phyloP scores from a whole-genome alignment of 2,888 invertebrate genomes.

The Venustoraphidia nigricollis region DNA sequence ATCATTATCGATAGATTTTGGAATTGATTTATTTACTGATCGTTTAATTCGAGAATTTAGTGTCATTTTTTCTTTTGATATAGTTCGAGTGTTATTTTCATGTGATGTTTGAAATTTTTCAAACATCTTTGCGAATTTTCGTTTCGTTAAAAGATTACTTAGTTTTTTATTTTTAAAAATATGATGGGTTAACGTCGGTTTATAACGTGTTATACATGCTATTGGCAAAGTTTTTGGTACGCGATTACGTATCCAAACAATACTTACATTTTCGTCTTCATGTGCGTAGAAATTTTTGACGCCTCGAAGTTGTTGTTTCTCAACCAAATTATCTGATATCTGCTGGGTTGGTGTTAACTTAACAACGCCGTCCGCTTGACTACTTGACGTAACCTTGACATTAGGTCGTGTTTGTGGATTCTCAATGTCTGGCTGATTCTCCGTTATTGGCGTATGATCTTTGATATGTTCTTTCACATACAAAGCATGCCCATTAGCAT shows the following conservation, averaged over 20 bases:
- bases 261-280: slow-evolving; percentile 13
- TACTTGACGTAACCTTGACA: slow-evolving; percentile 9
- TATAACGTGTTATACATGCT: slow-evolving; percentile 1
- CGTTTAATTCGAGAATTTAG: too few species aligned
- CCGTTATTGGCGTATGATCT: slow-evolving; percentile 32
- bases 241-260: background rate
- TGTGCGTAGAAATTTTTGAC: slow-evolving; percentile 3
- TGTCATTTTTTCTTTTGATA: too few species aligned
- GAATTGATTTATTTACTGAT: too few species aligned
- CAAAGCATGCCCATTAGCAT: background rate
- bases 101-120: too few species aligned
- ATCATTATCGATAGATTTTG: too few species aligned
- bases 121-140: too few species aligned
- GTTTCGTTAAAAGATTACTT: too few species aligned
- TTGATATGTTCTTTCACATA: slow-evolving; percentile 12
- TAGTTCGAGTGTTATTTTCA: too few species aligned
- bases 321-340: background rate
- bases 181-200: background rate
- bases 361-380: background rate
- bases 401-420: slow-evolving; percentile 22
- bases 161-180: too few species aligned
- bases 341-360: too few species aligned
- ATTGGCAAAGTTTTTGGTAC: background rate
- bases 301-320: background rate
- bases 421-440: slow-evolving; percentile 29